Base-by-base conservation (phyloP, 2,888 invertebrate genomes). In the Patella caerulea region DNA sequence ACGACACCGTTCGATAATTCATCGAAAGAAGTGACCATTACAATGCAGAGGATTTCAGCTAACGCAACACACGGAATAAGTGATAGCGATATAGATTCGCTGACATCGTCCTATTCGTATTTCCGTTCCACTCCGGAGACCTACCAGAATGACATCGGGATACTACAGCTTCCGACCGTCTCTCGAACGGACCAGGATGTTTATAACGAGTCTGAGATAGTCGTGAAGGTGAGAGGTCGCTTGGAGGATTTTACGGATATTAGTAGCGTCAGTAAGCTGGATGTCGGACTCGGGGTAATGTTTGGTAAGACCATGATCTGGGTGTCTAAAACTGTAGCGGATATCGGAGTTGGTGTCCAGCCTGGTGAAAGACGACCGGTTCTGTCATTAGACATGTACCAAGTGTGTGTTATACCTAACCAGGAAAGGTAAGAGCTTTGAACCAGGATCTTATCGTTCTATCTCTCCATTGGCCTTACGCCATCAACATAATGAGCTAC, bases 241-340 rank as follows among this genome's bases (percentile, higher is more conserved):
- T 56, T 76, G 52, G 76, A 76, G 45, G 76, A 76, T 34, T 76
- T 72, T 24, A 59, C 76, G 1, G 34, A 71, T 56, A 74, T 78
- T 52, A 19, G 14, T 34, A 73, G 74, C 74, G 45, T 54, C 2
- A 53, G 65, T 69, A 71, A 74, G 24, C 45, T 78, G n/a, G 70
- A 45, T 34, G 71, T 78, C n/a, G 78, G 78, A 15, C 19, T 55
- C 15, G 78, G 78, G 12, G 73, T 78, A 19, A 74, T 74, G 54
- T 78, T 74, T 52, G 78, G 78, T 9, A 34, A 74, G 24, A 55
- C 70, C 4, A 55, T 78, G 55, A 59, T 78, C 7, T 71, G 73
- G 71, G 71, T 78, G 4, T 69, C 74, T 14, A 65, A 19, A 24
- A 71, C 74, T 4, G 74, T 52, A 19, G 24, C 71, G 1, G 69